Evolutionary conservation across 2,888 invertebrate species (phyloP), one percentile per base, ranked within the genome.

Genomic region (Eupithecia exiguata): DNA sequence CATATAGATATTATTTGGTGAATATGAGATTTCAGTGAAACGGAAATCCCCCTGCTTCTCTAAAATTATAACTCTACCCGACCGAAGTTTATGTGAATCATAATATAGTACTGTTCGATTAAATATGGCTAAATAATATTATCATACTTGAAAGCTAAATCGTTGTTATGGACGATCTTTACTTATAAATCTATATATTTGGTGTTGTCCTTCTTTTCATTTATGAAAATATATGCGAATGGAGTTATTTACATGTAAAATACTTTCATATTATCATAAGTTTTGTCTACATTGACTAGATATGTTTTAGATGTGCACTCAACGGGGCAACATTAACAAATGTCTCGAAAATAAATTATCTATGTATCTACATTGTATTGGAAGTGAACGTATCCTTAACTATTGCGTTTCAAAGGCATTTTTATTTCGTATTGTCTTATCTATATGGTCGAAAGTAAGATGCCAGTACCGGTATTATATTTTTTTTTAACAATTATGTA

Each of bases 341-440:
- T 84, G 86, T 85, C 86, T 89, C 86, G 87, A 92, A 92, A 93
- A 93, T 92, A 93, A 93, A 87, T 86, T 88, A 89, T 92, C 88
- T 90, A 88, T 88, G 82, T 74, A 88, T 91, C 71, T 76, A 72
- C 63, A 67, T 65, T 72, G 72, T 72, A 70, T 76, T 84, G 87
- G 86, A 89, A 81, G 86, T 88, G 86, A 93, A 92, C 90, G 84
- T 90, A 92, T 89, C 84, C 89, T 87, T 91, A 92, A 89, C 93
- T 93, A 93, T 93, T 93, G 93, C 92, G 84, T 90, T 83, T 78
- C 69, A 87, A 94, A 93, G 94, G 94, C 94, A 92, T 93, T 87
- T 89, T 90, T 93, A 92, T 93, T 90, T 93, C 89, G 93, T 94
- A 94, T 94, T 94, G 94, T 94, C 94, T 93, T 92, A 92, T 89